These are phyloP conservation scores for Casuarius casuarius DNA, from an alignment of 2,113 vertebrate genomes.

Conservation along the genomic window DNA sequence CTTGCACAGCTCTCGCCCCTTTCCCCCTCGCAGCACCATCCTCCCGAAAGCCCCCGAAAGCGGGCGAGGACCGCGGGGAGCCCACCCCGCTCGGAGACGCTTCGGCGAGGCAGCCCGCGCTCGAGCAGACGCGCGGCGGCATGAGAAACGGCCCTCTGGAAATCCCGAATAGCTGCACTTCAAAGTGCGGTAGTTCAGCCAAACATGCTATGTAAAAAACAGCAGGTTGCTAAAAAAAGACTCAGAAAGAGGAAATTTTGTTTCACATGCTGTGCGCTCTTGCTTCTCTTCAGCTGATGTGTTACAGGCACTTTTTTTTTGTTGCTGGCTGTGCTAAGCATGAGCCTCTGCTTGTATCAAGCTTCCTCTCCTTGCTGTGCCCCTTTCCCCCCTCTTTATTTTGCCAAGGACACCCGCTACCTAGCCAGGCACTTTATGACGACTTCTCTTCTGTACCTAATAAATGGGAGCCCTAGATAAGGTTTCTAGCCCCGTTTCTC, in stretches of 20 bases:
- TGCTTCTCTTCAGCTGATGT: background rate
- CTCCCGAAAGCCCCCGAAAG: too few relatives aligned
- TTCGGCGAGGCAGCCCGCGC: too few relatives aligned
- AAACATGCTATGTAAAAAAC: background rate
- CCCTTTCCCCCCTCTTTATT: background rate
- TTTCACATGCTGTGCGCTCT: background rate
- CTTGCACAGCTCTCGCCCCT: too few relatives aligned
- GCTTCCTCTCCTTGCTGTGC: background rate
- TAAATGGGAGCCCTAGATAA: background rate
- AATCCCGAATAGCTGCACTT: background rate
- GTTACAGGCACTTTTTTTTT: background rate
- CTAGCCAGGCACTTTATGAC: background rate
- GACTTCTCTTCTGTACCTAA: background rate
- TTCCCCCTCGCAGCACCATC: too few relatives aligned
- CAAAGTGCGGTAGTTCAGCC: background rate
- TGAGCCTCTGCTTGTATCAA: background rate
- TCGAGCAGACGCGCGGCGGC: background rate
- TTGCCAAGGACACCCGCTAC: background rate
- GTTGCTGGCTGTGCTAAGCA: background rate
- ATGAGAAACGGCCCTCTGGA: background rate
- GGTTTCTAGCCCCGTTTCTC: background rate
- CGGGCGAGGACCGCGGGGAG: too few relatives aligned
- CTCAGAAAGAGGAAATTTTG: slow-evolving; percentile 51
- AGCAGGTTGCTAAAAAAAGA: slow-evolving; percentile 32
- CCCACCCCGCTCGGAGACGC: background rate